Base-by-base conservation (phyloP, 2,888 invertebrate species). In the Sphaeridia pumilis region DNA sequence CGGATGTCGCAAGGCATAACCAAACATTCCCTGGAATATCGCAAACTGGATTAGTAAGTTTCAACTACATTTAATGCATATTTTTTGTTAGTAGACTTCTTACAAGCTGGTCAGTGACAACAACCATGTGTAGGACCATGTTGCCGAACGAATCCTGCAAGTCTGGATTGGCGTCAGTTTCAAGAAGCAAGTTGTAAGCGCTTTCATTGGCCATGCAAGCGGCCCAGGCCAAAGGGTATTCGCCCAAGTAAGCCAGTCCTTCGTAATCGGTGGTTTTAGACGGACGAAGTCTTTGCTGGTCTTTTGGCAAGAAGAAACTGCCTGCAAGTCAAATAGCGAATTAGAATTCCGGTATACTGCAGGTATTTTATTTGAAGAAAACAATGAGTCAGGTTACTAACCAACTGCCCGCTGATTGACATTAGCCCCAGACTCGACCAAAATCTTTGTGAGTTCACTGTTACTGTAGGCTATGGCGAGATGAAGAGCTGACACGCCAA, bases 121-220 rank as follows among this genome's bases (percentile, higher is more conserved):
- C 97, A 34, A 97, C 92, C 93, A 98, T 95, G 70, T 98, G 98
- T n/a, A 98, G 76, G 59, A 95, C 90, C 81, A 93, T 95, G 70
- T 98, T 98, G 12, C 98, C 98, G 68, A 93, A 95, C 0, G 87
- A 82, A 70, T 98, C 97, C 70, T 90, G 87, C n/a, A 82, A 77
- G 70, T 98, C 93, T 0, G 97, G 97, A 72, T 97, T 84, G 0
- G 95, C 93, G 1, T 87, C 93, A 44, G 82, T 82, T 66, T 94
- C 92, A 49, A 95, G 74, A 2, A 98, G 76, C 56, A 93, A 77
- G 73, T 98, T 97, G 70, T 98, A 98, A 12, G 94, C 93, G 47
- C 92, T 89, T 72, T 95, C 93, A 69, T 94, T 93, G 55, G 92
- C 90, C 69, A 92, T 88, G 70, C 95, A 95, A 0, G 95, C 95